These are phyloP conservation scores for Amphipyra tragopoginis DNA, from an alignment of 2,888 invertebrate species.

Conservation along the genomic window DNA sequence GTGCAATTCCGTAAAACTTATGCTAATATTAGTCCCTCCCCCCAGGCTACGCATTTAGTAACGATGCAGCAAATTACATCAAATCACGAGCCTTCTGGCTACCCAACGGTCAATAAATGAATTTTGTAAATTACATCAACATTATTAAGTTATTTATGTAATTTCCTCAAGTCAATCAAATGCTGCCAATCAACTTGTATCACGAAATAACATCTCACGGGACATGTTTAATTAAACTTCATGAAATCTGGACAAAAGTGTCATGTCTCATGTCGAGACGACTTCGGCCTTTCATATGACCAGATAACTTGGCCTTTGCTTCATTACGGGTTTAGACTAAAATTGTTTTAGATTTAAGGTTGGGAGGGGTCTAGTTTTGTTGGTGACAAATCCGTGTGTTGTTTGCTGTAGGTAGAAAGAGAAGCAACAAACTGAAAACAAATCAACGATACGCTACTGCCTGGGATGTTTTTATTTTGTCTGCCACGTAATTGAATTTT, in stretches of 20 bases:
- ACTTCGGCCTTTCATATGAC: conserved; percentile 68
- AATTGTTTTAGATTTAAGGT: conserved; percentile 22
- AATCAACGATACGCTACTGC: conserved; percentile 81
- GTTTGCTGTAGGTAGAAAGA: conserved; percentile 63
- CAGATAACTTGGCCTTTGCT: conserved; percentile 60
- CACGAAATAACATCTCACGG: conserved; percentile 63
- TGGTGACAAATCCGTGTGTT: conserved; percentile 69
- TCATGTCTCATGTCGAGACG: conserved; percentile 71
- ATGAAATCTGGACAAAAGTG: conserved; percentile 76
- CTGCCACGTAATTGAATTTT: conserved; percentile 87
- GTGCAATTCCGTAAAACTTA: too few species aligned
- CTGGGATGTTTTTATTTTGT: conserved; percentile 85
- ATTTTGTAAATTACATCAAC: conserved; percentile 35
- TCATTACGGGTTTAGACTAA: conserved; percentile 45
- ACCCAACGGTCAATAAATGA: background rate
- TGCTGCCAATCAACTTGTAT: conserved; percentile 64
- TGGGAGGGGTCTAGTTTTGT: conserved; percentile 60
- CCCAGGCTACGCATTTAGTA: too few species aligned
- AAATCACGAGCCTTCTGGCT: too few species aligned
- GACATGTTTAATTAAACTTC: conserved; percentile 81
- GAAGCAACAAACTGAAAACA: conserved; percentile 81
- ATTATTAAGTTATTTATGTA: conserved; percentile 54
- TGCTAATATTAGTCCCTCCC: too few species aligned
- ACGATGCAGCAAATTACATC: too few species aligned
- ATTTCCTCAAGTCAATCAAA: conserved; percentile 83